A percentile compares a stretch with the other conserved stretches of the same genome.
Conservation (phyloP, 1,140 invertebrate species). For the Achroia grisella region DNA sequence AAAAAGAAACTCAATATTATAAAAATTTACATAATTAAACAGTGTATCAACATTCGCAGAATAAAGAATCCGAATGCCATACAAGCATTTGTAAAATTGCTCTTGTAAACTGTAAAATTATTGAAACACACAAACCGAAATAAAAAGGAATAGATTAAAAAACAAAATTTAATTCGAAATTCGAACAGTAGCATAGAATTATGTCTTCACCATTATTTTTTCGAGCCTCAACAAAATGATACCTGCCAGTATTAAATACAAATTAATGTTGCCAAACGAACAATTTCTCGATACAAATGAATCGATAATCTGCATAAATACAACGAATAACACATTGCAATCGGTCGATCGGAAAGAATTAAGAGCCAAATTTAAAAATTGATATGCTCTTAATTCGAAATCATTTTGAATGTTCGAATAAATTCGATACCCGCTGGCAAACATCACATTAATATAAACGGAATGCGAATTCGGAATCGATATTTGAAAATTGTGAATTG, state of each 20-base stretch:
- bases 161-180: not conserved
- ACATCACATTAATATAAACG: slow-evolving; percentile 25
- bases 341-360: slow-evolving; percentile 11
- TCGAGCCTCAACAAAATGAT: slow-evolving; percentile 15
- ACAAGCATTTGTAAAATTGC: too few species aligned
- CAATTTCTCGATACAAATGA: slow-evolving; percentile 38
- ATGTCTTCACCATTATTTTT: slow-evolving; percentile 18
- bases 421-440: slow-evolving; percentile 18
- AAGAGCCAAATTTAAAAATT: slow-evolving; percentile 31
- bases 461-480: slow-evolving; percentile 16
- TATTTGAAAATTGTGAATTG: not conserved
- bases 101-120: too few species aligned
- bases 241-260: not conserved
- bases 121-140: too few species aligned
- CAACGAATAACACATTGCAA: slow-evolving; percentile 17
- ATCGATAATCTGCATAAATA: slow-evolving; percentile 28
- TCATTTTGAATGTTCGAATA: slow-evolving; percentile 25
- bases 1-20: too few species aligned
- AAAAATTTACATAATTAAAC: too few species aligned
- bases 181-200: slow-evolving; percentile 25
- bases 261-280: slow-evolving; percentile 10
- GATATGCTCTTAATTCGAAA: slow-evolving; percentile 36
- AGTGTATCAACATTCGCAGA: too few species aligned
- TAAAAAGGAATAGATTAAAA: too few species aligned
- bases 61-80: too few species aligned